Conservation (phyloP, 2,797 vertebrate genomes). For the Microctenopoma stevenorrisi region DNA sequence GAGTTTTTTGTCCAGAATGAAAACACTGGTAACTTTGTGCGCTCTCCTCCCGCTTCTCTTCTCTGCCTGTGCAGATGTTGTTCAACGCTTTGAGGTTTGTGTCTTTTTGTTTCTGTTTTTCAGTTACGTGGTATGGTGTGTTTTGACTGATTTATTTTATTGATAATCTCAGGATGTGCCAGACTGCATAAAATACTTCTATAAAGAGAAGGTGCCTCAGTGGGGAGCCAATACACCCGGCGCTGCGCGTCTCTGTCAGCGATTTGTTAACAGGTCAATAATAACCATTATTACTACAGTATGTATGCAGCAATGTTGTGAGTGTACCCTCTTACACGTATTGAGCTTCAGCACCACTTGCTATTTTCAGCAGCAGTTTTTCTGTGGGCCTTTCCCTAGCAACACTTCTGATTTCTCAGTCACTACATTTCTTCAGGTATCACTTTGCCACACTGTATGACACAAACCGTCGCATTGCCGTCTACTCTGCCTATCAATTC, state of each 20-base stretch:
- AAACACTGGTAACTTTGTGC: slow-evolving; percentile 6
- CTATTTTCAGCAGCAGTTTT: background rate
- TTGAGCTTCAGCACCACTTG: no score
- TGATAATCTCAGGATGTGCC: slow-evolving; percentile 54
- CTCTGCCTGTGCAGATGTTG: slow-evolving; percentile 65
- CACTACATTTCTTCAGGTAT: slow-evolving; percentile 44
- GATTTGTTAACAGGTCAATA: slow-evolving; percentile 75
- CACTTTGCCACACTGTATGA: slow-evolving; percentile 85
- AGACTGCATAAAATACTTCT: slow-evolving; percentile 79
- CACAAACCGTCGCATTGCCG: slow-evolving; percentile 77
- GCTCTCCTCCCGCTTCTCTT: slow-evolving; percentile 50
- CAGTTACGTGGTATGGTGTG: background rate
- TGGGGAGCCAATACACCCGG: slow-evolving; percentile 61
- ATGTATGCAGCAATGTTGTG: background rate
- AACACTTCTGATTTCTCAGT: background rate
- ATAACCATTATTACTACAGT: background rate
- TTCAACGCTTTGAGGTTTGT: slow-evolving; percentile 71
- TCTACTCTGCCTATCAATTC: slow-evolving; percentile 83
- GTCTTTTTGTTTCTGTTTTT: background rate
- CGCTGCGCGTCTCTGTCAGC: slow-evolving; percentile 74
- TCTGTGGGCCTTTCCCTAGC: background rate
- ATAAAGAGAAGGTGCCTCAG: slow-evolving; percentile 73
- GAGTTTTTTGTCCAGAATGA: slow-evolving; percentile 49
- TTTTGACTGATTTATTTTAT: slow-evolving; percentile 4
- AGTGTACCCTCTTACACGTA: background rate